phyloP scores from a whole-genome alignment of 2,113 vertebrate species.

The Vulpes lagopus region DNA sequence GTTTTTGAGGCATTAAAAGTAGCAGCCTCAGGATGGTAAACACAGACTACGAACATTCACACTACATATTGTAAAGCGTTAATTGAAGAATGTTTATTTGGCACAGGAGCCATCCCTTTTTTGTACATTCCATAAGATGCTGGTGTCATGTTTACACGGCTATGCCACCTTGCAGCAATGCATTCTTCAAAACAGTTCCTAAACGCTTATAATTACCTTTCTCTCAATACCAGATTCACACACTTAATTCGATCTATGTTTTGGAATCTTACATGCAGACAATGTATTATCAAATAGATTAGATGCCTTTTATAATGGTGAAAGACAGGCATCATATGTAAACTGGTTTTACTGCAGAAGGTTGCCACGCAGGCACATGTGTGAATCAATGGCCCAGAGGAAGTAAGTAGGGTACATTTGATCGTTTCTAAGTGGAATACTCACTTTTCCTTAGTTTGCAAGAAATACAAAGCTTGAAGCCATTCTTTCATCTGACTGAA shows the following conservation, averaged over 20 bases:
- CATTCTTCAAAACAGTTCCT: conserved; percentile 50
- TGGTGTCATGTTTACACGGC: conserved; percentile 53
- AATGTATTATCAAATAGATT: neutral
- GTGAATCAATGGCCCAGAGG: neutral
- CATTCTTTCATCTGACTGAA: neutral
- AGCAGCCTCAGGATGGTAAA: conserved; percentile 77
- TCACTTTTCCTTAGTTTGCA: neutral
- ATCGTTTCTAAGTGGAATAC: neutral
- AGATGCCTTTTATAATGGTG: neutral
- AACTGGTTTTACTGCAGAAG: neutral
- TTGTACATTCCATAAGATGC: conserved; percentile 68
- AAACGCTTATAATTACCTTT: conserved; percentile 56
- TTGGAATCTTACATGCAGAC: neutral
- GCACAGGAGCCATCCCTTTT: conserved; percentile 52
- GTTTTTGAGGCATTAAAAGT: conserved; percentile 78
- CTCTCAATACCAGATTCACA: neutral
- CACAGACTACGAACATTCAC: conserved; percentile 75
- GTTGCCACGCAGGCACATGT: neutral
- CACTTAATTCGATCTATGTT: neutral
- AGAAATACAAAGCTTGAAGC: neutral
- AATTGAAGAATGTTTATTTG: conserved; percentile 78
- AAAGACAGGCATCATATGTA: neutral
- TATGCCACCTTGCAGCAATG: conserved; percentile 48
- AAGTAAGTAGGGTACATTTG: neutral
- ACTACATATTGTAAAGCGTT: conserved; percentile 75